Evolutionary conservation across 2,888 invertebrate genomes (phyloP).

Genomic region (Thalpophila matura): DNA sequence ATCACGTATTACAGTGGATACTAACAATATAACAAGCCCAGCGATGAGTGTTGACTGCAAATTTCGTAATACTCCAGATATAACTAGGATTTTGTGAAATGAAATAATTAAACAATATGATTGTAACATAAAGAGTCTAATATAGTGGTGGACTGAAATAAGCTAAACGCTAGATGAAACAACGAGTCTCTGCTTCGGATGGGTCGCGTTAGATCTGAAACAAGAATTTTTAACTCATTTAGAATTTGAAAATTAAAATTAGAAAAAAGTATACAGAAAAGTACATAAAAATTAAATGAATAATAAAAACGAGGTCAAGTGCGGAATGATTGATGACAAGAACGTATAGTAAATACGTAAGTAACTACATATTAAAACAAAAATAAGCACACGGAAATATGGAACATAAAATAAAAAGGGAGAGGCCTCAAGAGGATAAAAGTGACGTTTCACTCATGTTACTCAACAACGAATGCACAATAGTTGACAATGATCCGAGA

Average conservation of each 20-base stretch:
- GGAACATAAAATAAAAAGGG: conserved; percentile 16
- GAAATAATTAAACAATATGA: conserved; percentile 58
- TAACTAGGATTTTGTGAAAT: conserved; percentile 60
- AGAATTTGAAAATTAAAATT: conserved; percentile 18
- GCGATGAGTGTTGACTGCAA: conserved; percentile 80
- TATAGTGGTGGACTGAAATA: conserved; percentile 70
- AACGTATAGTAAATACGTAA: no score
- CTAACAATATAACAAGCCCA: conserved; percentile 53
- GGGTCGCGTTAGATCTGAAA: conserved; percentile 82
- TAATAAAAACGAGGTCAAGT: neutral
- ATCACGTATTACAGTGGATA: conserved; percentile 73
- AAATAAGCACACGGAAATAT: neutral
- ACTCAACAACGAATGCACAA: conserved; percentile 47
- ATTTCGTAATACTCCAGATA: conserved; percentile 71
- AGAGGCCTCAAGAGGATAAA: conserved; percentile 27
- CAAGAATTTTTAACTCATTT: conserved; percentile 68
- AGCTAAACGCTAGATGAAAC: conserved; percentile 52
- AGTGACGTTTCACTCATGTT: conserved; percentile 31
- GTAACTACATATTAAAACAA: neutral
- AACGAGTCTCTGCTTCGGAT: conserved; percentile 72
- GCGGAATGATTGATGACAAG: neutral
- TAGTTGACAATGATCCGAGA: conserved; percentile 48
- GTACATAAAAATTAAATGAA: neutral
- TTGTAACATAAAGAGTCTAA: conserved; percentile 76
- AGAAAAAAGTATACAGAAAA: neutral